Percentiles rank a stretch among this genome's conserved stretches.
These are phyloP conservation scores for Mylabris phalerata DNA, from an alignment of 1,140 invertebrate species.

Conservation along the genomic window DNA sequence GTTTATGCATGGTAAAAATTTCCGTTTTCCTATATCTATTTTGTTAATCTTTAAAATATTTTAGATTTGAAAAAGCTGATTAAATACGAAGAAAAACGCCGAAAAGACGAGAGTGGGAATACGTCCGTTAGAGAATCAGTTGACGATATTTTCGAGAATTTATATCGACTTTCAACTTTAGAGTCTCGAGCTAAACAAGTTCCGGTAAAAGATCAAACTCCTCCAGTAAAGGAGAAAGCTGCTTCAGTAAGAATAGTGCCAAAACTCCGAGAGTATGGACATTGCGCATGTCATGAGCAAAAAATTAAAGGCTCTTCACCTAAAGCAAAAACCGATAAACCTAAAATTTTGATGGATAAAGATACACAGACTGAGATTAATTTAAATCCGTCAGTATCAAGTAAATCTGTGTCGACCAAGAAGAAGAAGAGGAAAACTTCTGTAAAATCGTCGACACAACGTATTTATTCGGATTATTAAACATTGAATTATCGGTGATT, in stretches of 20 bases:
- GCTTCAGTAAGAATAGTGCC: constrained; percentile 21
- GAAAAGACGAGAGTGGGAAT: constrained; percentile 5
- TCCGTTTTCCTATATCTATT: constrained; percentile 1
- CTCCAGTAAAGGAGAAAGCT: constrained; percentile 1
- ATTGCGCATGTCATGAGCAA: constrained; percentile 18
- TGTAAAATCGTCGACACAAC: background rate
- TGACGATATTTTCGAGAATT: constrained; percentile 17
- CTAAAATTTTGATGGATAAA: too few species aligned
- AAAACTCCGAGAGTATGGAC: constrained; percentile 8
- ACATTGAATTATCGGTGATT: constrained; percentile 2
- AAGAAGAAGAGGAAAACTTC: background rate
- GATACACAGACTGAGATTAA: too few species aligned
- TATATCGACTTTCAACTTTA: constrained; percentile 20
- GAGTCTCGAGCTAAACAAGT: constrained; percentile 14
- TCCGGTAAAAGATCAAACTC: constrained; percentile 1
- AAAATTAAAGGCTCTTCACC: too few species aligned
- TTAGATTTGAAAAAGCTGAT: constrained; percentile 53
- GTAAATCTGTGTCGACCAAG: too few species aligned
- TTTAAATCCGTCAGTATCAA: too few species aligned
- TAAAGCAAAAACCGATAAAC: constrained; percentile 2
- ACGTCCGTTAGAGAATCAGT: background rate
- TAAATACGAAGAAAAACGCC: constrained; percentile 44
- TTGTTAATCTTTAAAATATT: constrained; percentile 20
- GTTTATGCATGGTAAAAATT: constrained; percentile 44
- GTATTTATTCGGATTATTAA: background rate